Conservation (phyloP, 1,140 invertebrate species). For the Vollenhovia emeryi region DNA sequence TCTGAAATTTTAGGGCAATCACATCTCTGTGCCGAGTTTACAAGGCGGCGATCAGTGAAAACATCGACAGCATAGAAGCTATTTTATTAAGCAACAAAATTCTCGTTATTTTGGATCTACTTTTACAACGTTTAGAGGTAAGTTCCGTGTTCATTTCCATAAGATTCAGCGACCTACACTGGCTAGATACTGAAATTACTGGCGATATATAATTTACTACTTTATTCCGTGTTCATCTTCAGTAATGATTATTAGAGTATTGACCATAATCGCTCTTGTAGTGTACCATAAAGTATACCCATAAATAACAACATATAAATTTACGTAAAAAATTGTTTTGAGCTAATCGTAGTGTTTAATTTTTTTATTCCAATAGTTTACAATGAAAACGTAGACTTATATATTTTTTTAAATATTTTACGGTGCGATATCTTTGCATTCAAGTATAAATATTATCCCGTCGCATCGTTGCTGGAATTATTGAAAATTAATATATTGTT, state of each 20-base stretch:
- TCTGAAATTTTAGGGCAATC: constrained; percentile 86
- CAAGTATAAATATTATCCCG: no score
- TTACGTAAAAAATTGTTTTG: background rate
- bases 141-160: no score
- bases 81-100: constrained; percentile 91
- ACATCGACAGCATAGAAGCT: constrained; percentile 88
- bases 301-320: background rate
- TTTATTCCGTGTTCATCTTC: no score
- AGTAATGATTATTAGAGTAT: background rate
- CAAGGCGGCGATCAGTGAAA: constrained; percentile 85
- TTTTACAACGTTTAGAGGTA: constrained; percentile 89
- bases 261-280: background rate
- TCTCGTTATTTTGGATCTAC: constrained; percentile 88
- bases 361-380: background rate
- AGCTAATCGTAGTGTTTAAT: background rate
- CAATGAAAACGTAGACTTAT: background rate
- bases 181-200: no score
- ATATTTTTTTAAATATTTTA: no score
- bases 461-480: background rate
- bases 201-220: no score
- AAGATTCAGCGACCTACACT: no score
- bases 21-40: constrained; percentile 88
- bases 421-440: no score
- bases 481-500: background rate
- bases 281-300: background rate